These are phyloP conservation scores for Cephus cinctus DNA, from an alignment of 1,140 invertebrate species.

Conservation along the genomic window DNA sequence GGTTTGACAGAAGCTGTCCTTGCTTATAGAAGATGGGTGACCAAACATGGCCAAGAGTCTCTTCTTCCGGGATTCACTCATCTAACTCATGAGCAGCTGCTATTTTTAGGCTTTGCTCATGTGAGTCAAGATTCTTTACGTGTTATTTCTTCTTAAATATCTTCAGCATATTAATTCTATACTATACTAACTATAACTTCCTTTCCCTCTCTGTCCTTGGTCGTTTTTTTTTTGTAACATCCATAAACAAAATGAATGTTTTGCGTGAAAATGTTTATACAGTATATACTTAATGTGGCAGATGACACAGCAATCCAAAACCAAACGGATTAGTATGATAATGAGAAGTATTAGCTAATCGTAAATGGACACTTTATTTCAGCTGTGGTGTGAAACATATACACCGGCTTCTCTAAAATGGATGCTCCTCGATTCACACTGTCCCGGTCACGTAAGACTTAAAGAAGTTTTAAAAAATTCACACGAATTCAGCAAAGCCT, in stretches of 20 bases:
- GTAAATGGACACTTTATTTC: no score
- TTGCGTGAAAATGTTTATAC: no score
- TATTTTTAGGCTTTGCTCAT: slow-evolving; percentile 87
- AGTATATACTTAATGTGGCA: no score
- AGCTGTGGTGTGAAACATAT: slow-evolving; percentile 79
- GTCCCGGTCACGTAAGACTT: slow-evolving; percentile 74
- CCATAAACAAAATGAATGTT: no score
- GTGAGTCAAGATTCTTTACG: slow-evolving; percentile 63
- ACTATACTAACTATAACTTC: no score
- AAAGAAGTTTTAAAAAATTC: slow-evolving; percentile 83
- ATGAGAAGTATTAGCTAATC: no score
- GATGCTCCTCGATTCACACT: slow-evolving; percentile 73
- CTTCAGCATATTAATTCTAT: no score
- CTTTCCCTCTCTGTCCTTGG: no score
- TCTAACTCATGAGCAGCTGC: slow-evolving; percentile 78
- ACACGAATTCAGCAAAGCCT: slow-evolving; percentile 78
- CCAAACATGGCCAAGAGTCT: slow-evolving; percentile 60
- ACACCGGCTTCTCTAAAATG: slow-evolving; percentile 64
- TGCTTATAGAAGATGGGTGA: slow-evolving; percentile 69
- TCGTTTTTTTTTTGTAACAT: no score
- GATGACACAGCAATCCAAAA: no score
- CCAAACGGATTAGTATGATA: no score
- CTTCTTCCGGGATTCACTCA: slow-evolving; percentile 76
- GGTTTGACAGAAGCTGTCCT: slow-evolving; percentile 76
- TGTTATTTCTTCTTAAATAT: no score